phyloP scores from a whole-genome alignment of 64 coral and sea anemone species.

The Porites australiensis region DNA sequence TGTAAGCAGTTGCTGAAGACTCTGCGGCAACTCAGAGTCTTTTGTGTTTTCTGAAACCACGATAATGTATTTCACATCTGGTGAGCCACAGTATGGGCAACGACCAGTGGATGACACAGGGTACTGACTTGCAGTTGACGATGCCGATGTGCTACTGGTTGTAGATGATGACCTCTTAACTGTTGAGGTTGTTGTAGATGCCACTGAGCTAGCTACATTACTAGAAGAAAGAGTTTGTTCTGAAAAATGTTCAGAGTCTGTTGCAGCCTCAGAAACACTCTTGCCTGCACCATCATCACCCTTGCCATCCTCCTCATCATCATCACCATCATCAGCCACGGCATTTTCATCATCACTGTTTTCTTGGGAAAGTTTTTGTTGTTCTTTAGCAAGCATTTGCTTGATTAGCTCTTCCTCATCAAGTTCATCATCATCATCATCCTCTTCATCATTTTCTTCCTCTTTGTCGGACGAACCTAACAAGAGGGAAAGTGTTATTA shows the following conservation, averaged over 20 bases:
- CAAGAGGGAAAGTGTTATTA: neutral
- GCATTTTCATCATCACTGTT: neutral
- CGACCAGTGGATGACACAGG: constrained; percentile 86
- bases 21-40: constrained; percentile 81
- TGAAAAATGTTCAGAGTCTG: constrained; percentile 3
- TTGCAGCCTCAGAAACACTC: neutral
- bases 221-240: neutral
- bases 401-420: constrained; percentile 95
- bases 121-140: constrained; percentile 8
- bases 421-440: constrained; percentile 91
- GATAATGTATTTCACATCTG: constrained; percentile 93
- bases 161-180: neutral
- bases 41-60: constrained; percentile 73
- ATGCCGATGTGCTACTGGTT: neutral
- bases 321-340: neutral
- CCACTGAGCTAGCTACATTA: neutral
- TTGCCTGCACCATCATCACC: neutral
- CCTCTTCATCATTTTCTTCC: constrained; percentile 38
- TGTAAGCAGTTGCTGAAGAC: constrained; percentile 76
- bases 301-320: neutral
- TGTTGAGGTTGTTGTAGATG: constrained; percentile 18
- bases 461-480: constrained; percentile 21
- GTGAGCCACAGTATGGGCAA: constrained; percentile 88
- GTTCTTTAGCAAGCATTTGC: constrained; percentile 94
- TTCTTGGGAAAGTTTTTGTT: constrained; percentile 64